Percentiles rank a stretch among this genome's conserved stretches.
Conservation (phyloP, 2,113 vertebrate species). For the Aleadryas rufinucha region DNA sequence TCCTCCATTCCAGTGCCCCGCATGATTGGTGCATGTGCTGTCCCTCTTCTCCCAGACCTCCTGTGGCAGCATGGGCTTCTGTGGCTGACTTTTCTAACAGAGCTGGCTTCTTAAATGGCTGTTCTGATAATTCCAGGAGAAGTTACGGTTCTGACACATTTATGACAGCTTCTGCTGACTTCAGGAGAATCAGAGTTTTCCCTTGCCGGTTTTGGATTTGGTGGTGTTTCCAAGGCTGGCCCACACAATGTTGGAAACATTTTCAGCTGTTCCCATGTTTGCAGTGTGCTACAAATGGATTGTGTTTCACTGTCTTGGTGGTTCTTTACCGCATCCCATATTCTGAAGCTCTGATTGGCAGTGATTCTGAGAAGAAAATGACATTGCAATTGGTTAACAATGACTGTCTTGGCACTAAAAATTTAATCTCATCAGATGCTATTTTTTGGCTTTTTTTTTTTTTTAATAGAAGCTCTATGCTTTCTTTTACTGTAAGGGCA, state of each 20-base stretch:
- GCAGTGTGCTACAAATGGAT: not conserved
- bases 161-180: not conserved
- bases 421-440: not conserved
- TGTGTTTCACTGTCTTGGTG: not conserved
- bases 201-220: not conserved
- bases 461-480: not conserved
- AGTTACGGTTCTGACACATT: not conserved
- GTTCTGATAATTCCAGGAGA: not conserved
- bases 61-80: fast-evolving
- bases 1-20: not conserved
- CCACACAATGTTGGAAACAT: not conserved
- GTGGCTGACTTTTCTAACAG: not conserved
- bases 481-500: not conserved
- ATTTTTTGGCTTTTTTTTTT: not conserved
- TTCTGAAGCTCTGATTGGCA: not conserved
- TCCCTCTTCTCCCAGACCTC: not conserved
- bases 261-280: not conserved
- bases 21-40: fast-evolving
- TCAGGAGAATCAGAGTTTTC: not conserved
- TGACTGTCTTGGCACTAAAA: not conserved
- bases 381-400: not conserved
- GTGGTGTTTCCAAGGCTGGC: not conserved
- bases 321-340: not conserved
- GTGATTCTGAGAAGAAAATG: not conserved
- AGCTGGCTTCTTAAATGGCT: not conserved